Percentiles rank a stretch among this genome's conserved stretches.
These are phyloP conservation scores for Molossus molossus DNA, from an alignment of 2,797 vertebrate genomes.

Conservation along the genomic window DNA sequence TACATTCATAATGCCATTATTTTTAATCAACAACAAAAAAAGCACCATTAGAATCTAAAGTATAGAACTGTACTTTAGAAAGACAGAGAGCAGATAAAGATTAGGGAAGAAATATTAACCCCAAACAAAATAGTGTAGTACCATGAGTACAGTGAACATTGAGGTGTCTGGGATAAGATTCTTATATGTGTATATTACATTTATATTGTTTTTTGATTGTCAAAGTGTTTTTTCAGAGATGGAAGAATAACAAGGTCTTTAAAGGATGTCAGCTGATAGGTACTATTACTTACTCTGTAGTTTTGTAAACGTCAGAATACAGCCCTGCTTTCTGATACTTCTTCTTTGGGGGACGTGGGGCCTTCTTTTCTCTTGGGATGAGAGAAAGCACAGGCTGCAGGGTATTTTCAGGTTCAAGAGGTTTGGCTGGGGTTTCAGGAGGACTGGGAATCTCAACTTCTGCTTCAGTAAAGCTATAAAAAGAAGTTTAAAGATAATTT, in stretches of 20 bases:
- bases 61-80: conserved; percentile 4
- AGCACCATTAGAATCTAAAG: neutral
- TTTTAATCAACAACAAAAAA: conserved; percentile 54
- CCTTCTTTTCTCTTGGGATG: conserved; percentile 93
- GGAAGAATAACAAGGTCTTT: conserved; percentile 45
- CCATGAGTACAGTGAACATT: neutral
- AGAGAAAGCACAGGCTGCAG: conserved; percentile 88
- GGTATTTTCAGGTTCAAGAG: conserved; percentile 88
- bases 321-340: conserved; percentile 97
- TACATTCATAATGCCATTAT: neutral
- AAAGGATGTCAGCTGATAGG: conserved; percentile 7
- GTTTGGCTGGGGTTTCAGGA: conserved; percentile 89
- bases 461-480: conserved; percentile 89
- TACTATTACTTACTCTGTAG: conserved; percentile 93
- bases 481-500: conserved; percentile 74
- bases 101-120: neutral
- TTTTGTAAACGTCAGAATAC: conserved; percentile 99
- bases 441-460: conserved; percentile 88
- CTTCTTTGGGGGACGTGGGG: conserved; percentile 94
- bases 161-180: neutral
- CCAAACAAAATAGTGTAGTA: neutral
- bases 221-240: conserved; percentile 7
- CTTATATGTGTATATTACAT: neutral
- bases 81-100: conserved; percentile 33
- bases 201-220: neutral